These are phyloP conservation scores for Aromia moschata DNA, from an alignment of 2,888 invertebrate species.

Conservation along the genomic window DNA sequence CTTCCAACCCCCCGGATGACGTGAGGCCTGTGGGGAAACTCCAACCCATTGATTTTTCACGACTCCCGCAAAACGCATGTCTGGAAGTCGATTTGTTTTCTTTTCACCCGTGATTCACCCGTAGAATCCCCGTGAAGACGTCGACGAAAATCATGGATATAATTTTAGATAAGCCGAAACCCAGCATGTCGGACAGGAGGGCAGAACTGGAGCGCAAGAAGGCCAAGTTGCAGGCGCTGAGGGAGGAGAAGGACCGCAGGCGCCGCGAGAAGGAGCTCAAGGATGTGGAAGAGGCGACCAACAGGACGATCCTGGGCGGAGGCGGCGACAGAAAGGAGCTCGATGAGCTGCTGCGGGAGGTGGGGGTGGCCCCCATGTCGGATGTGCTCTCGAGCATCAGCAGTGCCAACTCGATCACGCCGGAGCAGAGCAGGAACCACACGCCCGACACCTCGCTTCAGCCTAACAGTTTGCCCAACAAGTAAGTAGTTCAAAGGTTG, in stretches of 20 bases:
- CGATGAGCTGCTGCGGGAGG: constrained; percentile 86
- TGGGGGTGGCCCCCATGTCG: constrained; percentile 88
- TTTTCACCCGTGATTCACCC: constrained; percentile 40
- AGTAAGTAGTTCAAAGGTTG: constrained; percentile 57
- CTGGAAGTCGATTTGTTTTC: constrained; percentile 39
- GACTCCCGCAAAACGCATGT: constrained; percentile 42
- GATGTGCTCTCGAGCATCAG: constrained; percentile 86
- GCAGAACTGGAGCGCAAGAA: constrained; percentile 94
- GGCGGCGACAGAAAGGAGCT: constrained; percentile 72
- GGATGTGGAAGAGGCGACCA: constrained; percentile 78
- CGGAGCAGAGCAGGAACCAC: constrained; percentile 80
- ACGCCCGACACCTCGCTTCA: constrained; percentile 85
- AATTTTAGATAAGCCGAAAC: constrained; percentile 48
- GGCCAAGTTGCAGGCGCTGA: constrained; percentile 87
- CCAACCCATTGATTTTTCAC: constrained; percentile 45
- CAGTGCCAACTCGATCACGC: constrained; percentile 81
- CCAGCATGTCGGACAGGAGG: constrained; percentile 83
- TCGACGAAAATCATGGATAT: constrained; percentile 42
- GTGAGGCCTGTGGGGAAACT: constrained; percentile 16
- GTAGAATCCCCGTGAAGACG: constrained; percentile 19
- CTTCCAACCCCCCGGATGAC: background rate
- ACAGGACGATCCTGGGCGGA: constrained; percentile 65
- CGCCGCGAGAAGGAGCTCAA: constrained; percentile 87
- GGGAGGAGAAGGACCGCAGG: constrained; percentile 89
- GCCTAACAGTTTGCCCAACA: constrained; percentile 69